Base-by-base conservation (phyloP, 2,888 invertebrate species). In the Melanostoma mellinum region DNA sequence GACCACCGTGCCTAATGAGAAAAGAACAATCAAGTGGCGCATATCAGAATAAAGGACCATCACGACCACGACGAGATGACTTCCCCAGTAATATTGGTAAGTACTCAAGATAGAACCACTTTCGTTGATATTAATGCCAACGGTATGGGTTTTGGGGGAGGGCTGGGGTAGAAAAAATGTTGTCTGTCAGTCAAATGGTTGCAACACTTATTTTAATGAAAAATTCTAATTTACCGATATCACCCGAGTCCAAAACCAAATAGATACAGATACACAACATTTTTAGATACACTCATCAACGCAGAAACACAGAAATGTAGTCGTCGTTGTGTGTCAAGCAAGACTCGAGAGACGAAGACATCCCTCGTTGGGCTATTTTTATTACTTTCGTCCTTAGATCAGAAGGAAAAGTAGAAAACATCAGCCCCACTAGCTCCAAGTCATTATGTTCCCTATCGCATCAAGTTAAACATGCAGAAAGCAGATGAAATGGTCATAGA, bases 171-270 rank as follows among this genome's bases (percentile, higher is more conserved):
- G 6, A 42, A 69, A 72, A 68, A 52, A 56, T 67, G 40, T 61
- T 76, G 69, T 74, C 84, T 84, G 75, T 79, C 86, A 76, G 85
- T 86, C 85, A 87, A 87, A 87, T 86, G 85, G 78, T 86, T 79
- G 85, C 85, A 86, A 87, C 86, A 87, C 86, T 87, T 86, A 87
- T 86, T 85, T 82, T 87, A 86, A 87, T 87, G 86, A 87, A 87
- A 87, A 87, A 87, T 87, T 86, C 86, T 87, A 86, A 87, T 86
- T 86, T 85, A 79, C 86, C 86, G 79, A 85, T 86, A 87, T 86
- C 80, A 85, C 63, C 85, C 79, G 71, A 67, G 55, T 67, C 74
- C 72, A 63, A 53, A 48, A 20, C 35, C 42, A 58, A 52, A 65
- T 60, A 73, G 73, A 67, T 78, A 63, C 32, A 61, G 33, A 61